These are phyloP conservation scores for Atethmia centrago DNA, from an alignment of 2,888 invertebrate species.

Conservation along the genomic window DNA sequence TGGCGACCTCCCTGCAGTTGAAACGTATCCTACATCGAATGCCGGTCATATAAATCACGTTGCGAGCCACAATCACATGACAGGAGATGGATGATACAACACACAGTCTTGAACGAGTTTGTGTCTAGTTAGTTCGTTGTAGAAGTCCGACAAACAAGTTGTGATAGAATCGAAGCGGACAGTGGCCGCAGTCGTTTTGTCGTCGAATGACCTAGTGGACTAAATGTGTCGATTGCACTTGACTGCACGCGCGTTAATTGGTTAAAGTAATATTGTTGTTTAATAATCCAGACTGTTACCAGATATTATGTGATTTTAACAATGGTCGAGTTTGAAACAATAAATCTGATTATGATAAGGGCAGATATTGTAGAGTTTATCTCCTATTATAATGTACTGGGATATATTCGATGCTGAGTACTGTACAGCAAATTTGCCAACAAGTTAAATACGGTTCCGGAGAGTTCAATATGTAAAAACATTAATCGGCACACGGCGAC, in stretches of 20 bases:
- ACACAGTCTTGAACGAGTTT: constrained; percentile 61
- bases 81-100: constrained; percentile 70
- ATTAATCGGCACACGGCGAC: constrained; percentile 54
- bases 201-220: constrained; percentile 73
- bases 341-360: constrained; percentile 26
- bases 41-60: constrained; percentile 69
- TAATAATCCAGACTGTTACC: constrained; percentile 44
- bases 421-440: constrained; percentile 25
- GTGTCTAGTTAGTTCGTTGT: constrained; percentile 44
- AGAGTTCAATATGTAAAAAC: constrained; percentile 47
- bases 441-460: constrained; percentile 27
- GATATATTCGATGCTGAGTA: neutral
- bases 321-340: constrained; percentile 28
- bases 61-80: constrained; percentile 66
- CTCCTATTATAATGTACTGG: neutral
- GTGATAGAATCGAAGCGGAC: constrained; percentile 62
- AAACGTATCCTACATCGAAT: constrained; percentile 66
- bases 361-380: constrained; percentile 13
- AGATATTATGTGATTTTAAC: constrained; percentile 35
- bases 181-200: constrained; percentile 66
- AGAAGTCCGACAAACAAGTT: constrained; percentile 62
- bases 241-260: constrained; percentile 62
- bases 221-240: constrained; percentile 67
- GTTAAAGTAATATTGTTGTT: constrained; percentile 45
- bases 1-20: constrained; percentile 54